phyloP scores from a whole-genome alignment of 2,113 vertebrate species.

The Passer montanus region DNA sequence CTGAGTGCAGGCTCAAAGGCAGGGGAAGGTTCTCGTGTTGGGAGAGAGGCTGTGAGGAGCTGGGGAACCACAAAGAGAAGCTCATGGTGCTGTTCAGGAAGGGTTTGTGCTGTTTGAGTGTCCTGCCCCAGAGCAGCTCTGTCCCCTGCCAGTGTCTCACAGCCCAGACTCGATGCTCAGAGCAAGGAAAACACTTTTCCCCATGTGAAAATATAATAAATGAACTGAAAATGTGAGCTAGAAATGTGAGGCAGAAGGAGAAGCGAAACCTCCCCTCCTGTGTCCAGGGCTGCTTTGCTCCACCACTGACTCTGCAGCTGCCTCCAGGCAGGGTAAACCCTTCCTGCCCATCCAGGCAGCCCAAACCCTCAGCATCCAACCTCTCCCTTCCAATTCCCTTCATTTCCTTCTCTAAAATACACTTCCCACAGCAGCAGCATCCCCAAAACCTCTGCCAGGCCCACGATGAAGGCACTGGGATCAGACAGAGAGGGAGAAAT shows the following conservation, averaged over 20 bases:
- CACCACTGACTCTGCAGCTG: fast-evolving
- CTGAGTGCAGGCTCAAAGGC: background rate
- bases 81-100: fast-evolving
- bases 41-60: background rate
- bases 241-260: background rate
- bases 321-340: background rate
- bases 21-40: fast-evolving
- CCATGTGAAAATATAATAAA: background rate
- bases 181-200: background rate
- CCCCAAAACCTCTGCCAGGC: background rate
- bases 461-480: fast-evolving
- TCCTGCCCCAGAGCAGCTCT: background rate
- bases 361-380: background rate
- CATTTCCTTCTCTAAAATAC: background rate
- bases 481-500: background rate
- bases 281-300: background rate
- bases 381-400: background rate
- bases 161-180: background rate
- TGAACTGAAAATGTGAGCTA: fast-evolving
- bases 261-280: background rate
- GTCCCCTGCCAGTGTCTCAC: background rate
- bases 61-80: background rate
- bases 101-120: background rate
- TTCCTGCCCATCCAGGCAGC: background rate
- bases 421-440: background rate